These are phyloP conservation scores for Scaptomyza pallida DNA, from an alignment of 1,140 invertebrate genomes.

Conservation along the genomic window DNA sequence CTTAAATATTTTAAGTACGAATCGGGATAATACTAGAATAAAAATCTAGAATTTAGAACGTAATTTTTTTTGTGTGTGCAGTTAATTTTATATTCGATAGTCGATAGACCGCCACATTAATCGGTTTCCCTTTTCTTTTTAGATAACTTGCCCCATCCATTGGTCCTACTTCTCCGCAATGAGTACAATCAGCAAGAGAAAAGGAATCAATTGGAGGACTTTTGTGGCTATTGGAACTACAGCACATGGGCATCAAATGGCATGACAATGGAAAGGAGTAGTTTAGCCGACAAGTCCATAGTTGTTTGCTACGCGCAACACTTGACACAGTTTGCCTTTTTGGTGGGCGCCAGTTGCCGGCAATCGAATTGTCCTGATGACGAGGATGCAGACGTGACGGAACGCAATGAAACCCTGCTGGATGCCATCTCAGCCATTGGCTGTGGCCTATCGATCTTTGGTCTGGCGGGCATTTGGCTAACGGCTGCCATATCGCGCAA, in stretches of 20 bases:
- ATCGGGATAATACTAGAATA: too few relatives aligned
- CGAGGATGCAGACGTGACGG: slow-evolving; percentile 48
- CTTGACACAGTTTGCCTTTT: slow-evolving; percentile 86
- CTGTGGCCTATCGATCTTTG: slow-evolving; percentile 86
- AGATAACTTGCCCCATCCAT: not conserved
- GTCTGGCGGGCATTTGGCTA: slow-evolving; percentile 85
- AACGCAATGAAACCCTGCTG: slow-evolving; percentile 82
- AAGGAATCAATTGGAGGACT: not conserved
- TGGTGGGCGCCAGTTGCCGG: slow-evolving; percentile 83
- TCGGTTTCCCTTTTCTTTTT: not conserved
- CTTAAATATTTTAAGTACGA: too few relatives aligned
- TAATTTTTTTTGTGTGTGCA: too few relatives aligned
- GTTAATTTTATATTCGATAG: too few relatives aligned
- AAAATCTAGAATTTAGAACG: too few relatives aligned
- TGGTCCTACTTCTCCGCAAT: slow-evolving; percentile 13
- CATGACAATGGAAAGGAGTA: not conserved
- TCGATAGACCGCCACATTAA: too few relatives aligned
- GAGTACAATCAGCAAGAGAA: not conserved
- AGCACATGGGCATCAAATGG: not conserved
- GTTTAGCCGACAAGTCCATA: not conserved
- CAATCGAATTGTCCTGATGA: slow-evolving; percentile 40
- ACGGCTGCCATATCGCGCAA: slow-evolving; percentile 86
- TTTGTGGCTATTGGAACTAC: slow-evolving; percentile 29
- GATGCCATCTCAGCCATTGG: slow-evolving; percentile 86
- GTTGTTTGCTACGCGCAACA: slow-evolving; percentile 85